Base-by-base conservation (phyloP, 2,113 vertebrate genomes). In the Centrocercus urophasianus region DNA sequence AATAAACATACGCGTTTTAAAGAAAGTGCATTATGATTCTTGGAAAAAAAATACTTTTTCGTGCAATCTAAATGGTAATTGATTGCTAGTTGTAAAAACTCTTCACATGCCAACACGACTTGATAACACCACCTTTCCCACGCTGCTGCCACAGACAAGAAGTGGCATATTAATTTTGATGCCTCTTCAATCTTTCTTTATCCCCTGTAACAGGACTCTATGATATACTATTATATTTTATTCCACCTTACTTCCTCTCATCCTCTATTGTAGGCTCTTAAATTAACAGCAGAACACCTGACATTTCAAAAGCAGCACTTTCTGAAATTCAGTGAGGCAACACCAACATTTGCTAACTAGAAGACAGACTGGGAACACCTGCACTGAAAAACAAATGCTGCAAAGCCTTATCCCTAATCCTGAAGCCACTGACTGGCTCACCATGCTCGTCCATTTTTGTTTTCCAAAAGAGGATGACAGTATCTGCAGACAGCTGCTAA, bases 371-470 rank as follows among this genome's bases (percentile, higher is more conserved):
- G 32, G 11, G 50, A 40, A 32, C 24, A 40, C 4, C 42, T 45
- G 43, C 36, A 10, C 7, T 67, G 21, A 11, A 50, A 30, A 56
- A 67, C 5, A 8, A 30, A 61, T 7, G 28, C 0, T 3, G 34
- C 40, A 69, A 63, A 85, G 11, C n/a, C 30, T 69, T 48, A 50
- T 18, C 74, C 50, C 42, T 52, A 8, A 4, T 32, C 54, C 22
- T 38, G 27, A 59, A 50, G 36, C 40, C 72, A 59, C 2, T 1
- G 5, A 17, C 66, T 50, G 25, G 38, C 45, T 34, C 16, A 83
- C 5, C 20, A 64, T 0, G 0, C 32, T 83, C 67, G 32, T 24
- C 27, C 19, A 72, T 21, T 21, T 28, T 24, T 11, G 4, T 6
- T 36, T 47, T 74, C 28, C 63, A 28, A 42, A 83, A 61, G 40